These are phyloP conservation scores for Cantharis nigra DNA, from an alignment of 2,888 invertebrate genomes.

Conservation along the genomic window DNA sequence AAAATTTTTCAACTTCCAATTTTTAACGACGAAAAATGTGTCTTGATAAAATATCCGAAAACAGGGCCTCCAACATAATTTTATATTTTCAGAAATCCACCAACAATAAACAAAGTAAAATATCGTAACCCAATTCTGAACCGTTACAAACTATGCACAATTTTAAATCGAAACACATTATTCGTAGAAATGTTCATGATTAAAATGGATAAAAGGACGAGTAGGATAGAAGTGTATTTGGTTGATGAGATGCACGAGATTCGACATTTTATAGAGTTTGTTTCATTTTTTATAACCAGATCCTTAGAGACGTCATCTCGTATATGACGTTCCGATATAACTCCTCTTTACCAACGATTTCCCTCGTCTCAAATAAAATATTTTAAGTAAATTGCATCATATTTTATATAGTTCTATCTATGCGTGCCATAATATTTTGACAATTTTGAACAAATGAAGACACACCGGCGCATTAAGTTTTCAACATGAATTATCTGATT, in stretches of 20 bases:
- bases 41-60: too few relatives aligned
- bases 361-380: constrained; percentile 31
- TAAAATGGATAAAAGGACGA: background rate
- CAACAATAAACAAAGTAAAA: too few relatives aligned
- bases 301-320: constrained; percentile 36
- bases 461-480: constrained; percentile 37
- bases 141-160: background rate
- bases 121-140: too few relatives aligned
- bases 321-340: constrained; percentile 37
- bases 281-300: constrained; percentile 47
- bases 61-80: too few relatives aligned
- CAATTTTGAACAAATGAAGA: constrained; percentile 36
- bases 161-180: background rate
- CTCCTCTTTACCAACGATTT: constrained; percentile 43
- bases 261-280: constrained; percentile 51
- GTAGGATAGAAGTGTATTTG: constrained; percentile 17
- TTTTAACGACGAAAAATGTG: too few relatives aligned
- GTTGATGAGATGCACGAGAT: constrained; percentile 52
- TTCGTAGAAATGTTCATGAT: background rate
- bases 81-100: too few relatives aligned
- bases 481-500: constrained; percentile 40
- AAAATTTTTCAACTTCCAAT: too few relatives aligned
- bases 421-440: constrained; percentile 31
- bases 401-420: constrained; percentile 19
- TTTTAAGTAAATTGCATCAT: constrained; percentile 28